These are phyloP conservation scores for Trinorchestia longiramus DNA, from an alignment of 1,140 invertebrate species.

Conservation along the genomic window DNA sequence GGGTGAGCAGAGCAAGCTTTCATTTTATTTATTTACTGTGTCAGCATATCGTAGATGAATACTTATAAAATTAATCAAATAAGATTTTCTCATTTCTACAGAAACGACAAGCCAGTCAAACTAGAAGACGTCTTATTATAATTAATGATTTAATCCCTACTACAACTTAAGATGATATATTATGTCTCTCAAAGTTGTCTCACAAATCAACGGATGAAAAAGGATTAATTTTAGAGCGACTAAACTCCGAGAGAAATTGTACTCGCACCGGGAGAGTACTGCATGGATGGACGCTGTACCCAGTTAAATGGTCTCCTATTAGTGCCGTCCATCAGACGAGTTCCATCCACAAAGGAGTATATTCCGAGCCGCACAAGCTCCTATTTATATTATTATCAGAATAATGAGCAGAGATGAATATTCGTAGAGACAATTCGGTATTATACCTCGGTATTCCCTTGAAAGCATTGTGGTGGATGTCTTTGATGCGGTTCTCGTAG, in stretches of 20 bases:
- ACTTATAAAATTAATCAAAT: no score
- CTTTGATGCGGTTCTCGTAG: constrained; percentile 82
- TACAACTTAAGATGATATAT: no score
- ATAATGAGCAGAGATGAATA: not conserved
- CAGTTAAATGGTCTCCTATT: not conserved
- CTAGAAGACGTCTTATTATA: no score
- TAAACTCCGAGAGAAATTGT: not conserved
- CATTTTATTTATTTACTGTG: not conserved
- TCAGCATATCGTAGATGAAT: no score
- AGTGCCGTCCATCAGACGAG: not conserved
- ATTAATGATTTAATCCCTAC: no score
- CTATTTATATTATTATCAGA: not conserved
- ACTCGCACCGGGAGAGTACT: not conserved
- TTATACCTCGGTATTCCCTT: constrained; percentile 68
- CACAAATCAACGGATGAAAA: no score
- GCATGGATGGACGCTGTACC: not conserved
- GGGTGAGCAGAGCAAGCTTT: not conserved
- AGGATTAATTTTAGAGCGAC: no score
- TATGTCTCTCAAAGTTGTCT: no score
- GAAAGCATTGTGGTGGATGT: constrained; percentile 79
- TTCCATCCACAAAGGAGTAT: not conserved
- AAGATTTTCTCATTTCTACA: no score
- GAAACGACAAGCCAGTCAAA: no score
- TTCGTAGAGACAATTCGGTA: not conserved
- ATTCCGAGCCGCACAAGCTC: not conserved